Percentiles rank a stretch among this genome's conserved stretches.
Conservation (phyloP, 2,797 vertebrate genomes). For the Eulemur rubriventer region DNA sequence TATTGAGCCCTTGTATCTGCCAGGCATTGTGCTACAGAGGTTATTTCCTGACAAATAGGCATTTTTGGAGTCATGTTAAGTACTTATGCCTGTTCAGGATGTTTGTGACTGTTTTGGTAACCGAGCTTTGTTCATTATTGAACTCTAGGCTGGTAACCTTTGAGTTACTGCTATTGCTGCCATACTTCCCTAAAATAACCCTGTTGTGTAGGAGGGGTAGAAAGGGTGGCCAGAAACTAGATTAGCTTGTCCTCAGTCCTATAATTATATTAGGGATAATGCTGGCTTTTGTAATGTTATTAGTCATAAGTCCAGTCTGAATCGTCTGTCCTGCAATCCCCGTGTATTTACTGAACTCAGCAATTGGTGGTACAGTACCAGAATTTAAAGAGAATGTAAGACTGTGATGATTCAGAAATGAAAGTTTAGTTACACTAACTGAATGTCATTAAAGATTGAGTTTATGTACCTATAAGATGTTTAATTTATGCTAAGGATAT, state of each 20-base stretch:
- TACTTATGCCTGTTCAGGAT: not conserved
- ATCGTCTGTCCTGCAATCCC: not conserved
- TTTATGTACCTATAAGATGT: not conserved
- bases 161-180: not conserved
- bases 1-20: not conserved
- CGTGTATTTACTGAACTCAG: not conserved
- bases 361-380: not conserved
- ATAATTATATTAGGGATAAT: not conserved
- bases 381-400: not conserved
- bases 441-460: not conserved
- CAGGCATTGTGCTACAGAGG: not conserved
- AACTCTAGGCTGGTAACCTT: not conserved
- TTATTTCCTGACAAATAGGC: not conserved
- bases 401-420: not conserved
- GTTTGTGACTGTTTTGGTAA: conserved; percentile 16
- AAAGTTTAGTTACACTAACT: not conserved
- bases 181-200: not conserved
- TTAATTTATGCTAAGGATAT: not conserved
- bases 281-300: not conserved
- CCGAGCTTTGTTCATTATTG: not conserved
- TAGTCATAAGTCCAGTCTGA: not conserved
- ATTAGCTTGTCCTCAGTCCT: not conserved
- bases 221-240: not conserved
- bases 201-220: not conserved
- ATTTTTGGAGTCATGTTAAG: not conserved